phyloP scores from a whole-genome alignment of 2,113 vertebrate species.

The Entomyzon cyanotis region DNA sequence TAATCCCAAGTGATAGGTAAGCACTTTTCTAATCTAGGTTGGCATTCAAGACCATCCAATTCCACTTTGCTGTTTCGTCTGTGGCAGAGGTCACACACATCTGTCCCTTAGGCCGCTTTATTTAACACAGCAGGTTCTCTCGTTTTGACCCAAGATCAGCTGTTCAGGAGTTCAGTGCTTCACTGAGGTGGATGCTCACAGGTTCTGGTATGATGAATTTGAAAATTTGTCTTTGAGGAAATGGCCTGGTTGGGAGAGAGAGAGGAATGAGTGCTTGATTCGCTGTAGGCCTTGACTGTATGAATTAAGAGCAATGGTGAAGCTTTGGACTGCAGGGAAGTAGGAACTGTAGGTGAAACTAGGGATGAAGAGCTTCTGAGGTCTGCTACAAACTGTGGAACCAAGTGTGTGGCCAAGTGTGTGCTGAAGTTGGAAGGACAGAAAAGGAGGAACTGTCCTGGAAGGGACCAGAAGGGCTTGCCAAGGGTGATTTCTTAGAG shows the following conservation, averaged over 20 bases:
- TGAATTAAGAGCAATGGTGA: background rate
- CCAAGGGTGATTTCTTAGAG: background rate
- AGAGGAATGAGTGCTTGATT: background rate
- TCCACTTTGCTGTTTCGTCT: background rate
- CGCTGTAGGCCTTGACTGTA: background rate
- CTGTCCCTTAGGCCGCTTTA: background rate
- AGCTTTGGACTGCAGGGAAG: background rate
- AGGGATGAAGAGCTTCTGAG: background rate
- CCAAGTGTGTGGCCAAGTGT: rapidly evolving
- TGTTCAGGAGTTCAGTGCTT: background rate
- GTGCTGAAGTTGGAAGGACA: background rate
- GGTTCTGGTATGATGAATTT: background rate
- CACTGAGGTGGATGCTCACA: background rate
- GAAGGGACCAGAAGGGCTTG: background rate
- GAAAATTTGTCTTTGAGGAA: background rate
- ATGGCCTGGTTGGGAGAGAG: background rate
- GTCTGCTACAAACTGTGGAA: background rate
- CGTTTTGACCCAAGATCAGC: background rate
- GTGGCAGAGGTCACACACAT: background rate
- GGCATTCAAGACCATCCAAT: background rate
- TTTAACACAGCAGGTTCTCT: background rate
- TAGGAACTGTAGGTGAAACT: background rate
- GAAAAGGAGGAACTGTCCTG: background rate
- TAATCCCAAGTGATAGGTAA: background rate
- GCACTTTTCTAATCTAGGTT: rapidly evolving